These are phyloP conservation scores for Ennomos fuscantarius DNA, from an alignment of 2,888 invertebrate species.

Conservation along the genomic window DNA sequence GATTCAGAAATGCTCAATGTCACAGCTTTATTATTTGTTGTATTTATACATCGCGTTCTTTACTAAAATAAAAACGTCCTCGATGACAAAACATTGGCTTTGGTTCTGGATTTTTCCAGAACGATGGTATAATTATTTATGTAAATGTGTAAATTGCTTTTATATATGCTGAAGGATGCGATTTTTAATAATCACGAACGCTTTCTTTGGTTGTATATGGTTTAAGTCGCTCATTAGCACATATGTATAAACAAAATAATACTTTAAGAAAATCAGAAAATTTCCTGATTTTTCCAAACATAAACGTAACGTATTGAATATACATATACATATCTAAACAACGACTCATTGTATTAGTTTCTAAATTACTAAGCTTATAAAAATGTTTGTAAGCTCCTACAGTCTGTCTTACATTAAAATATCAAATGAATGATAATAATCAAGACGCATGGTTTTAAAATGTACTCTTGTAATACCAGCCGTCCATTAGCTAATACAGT, in stretches of 20 bases:
- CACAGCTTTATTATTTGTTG: constrained; percentile 58
- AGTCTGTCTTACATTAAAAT: neutral
- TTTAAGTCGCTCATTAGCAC: too few species aligned
- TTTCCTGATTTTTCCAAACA: too few species aligned
- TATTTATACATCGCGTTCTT: constrained; percentile 55
- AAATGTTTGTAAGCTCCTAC: too few species aligned
- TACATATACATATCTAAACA: too few species aligned
- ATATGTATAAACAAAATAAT: too few species aligned
- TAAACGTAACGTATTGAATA: too few species aligned
- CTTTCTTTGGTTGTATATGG: too few species aligned
- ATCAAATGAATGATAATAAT: constrained; percentile 1
- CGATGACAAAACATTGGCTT: constrained; percentile 26
- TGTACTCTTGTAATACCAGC: constrained; percentile 8
- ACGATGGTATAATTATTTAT: neutral
- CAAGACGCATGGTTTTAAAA: constrained; percentile 13
- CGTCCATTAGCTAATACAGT: constrained; percentile 41
- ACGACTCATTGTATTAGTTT: too few species aligned
- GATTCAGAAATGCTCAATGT: constrained; percentile 75
- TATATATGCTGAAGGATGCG: too few species aligned
- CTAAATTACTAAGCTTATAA: too few species aligned
- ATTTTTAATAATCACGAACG: too few species aligned
- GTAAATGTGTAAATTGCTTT: neutral
- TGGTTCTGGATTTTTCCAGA: constrained; percentile 20
- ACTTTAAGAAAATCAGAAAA: too few species aligned
- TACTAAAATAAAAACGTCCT: constrained; percentile 34